Evolutionary conservation across 2,113 vertebrate species (phyloP), one percentile per base, ranked within the genome.

Genomic region (Delphinapterus leucas): DNA sequence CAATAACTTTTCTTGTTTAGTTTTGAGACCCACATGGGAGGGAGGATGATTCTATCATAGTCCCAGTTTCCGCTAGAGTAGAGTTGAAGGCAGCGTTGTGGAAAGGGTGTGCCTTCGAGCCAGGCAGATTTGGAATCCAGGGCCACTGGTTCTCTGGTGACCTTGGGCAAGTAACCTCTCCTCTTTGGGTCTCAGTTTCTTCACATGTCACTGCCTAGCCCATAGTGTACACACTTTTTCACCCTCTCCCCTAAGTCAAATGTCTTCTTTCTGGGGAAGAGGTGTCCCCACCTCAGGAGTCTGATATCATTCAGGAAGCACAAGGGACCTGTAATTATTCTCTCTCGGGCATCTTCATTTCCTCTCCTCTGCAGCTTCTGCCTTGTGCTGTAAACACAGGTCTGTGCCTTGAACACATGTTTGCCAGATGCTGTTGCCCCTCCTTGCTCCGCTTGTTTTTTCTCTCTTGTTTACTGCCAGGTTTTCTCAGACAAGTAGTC

Each of bases 401-500:
- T 90, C 73, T 92, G 84, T 53, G 81, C 90, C 61, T 49, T 70
- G 74, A 79, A 70, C 83, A 92, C 77, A 17, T 95, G 95, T 90
- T 88, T 90, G 60, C 90, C 90, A 92, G 68, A 90, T 96, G 65
- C 71, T 44, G 0, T 53, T 63, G 89, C 41, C 53, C 23, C 65
- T 61, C 36, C 70, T 80, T 38, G 20, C 44, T 90, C 63, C 20
- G 28, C 63, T 93, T 44, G 38, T 47, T 74, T 74, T 84, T 25
- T 33, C 74, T 68, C 33, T 73, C 58, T 93, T 65, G 65, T 88
- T 95, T 73, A 79, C 92, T 60, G 53, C 53, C 36, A 58, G 61
- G 6, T 60, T 88, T 95, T 90, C 63, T 92, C 73, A 70, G 44
- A 61, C 44, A 89, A 71, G 26, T 65, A 13, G 79, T 47, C 70